Base-by-base conservation (phyloP, 2,888 invertebrate species). In the Troides oblongomaculatus region DNA sequence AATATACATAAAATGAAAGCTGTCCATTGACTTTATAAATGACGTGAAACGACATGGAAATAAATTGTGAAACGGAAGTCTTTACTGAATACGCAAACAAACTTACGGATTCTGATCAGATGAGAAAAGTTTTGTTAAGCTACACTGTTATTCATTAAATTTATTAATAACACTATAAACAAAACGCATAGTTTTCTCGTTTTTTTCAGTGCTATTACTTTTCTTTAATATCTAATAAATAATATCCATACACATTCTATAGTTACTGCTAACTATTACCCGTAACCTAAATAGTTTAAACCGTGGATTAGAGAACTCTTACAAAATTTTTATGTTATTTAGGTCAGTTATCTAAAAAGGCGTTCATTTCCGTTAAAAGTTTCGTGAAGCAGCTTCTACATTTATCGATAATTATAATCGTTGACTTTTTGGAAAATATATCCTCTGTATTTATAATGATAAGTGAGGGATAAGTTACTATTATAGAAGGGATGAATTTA, bases 301-400 rank as follows among this genome's bases (percentile, higher is more conserved):
- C 61, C 69, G 50, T 46, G 60, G 68, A 59, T 69, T 62, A 61
- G 69, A 72, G 74, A 76, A 75, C 72, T 75, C 73, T 70, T 72
- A 76, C 72, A 75, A 75, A 73, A 69, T 64, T 70, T 67, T 67
- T 71, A 60, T 60, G 72, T 66, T 72, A 74, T 76, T 75, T 74
- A 69, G 74, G 73, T 67, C 75, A 74, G 72, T 75, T 74, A 76
- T 75, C 73, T 72, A 76, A 77, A 76, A 76, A 76, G 73, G 74
- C 73, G 72, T 72, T 73, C 66, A 73, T 77, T 73, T 76, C 72
- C 72, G 72, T 72, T 74, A 73, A 71, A 74, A 74, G 73, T 72
- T 72, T 72, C 74, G 78, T 76, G 76, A 76, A 74, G 73, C 46
- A 21, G 53, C 30, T 60, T 30, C 46, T 53, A 30, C 25, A 36